Base-by-base conservation (phyloP, 2,113 vertebrate genomes). In the Edolisoma coerulescens region DNA sequence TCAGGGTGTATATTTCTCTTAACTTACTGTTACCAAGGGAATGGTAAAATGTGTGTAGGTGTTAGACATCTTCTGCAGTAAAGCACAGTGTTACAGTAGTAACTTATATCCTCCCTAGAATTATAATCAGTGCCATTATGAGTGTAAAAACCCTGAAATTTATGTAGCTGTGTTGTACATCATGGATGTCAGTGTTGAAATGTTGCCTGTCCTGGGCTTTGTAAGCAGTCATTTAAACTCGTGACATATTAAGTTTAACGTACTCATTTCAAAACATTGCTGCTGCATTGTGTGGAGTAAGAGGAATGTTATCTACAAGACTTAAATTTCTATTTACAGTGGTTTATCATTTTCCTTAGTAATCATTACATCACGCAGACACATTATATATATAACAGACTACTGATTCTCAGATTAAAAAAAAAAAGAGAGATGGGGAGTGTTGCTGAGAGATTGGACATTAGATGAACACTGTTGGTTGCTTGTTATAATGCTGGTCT, bases 221-320 rank as follows among this genome's bases (percentile, higher is more conserved):
- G 54, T 82, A 59, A 97, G 54, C 50, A 69, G n/a, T 90, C 41
- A 64, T 89, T 95, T 95, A 70, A 80, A 41, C 16, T 88, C 44
- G 30, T 44, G 32, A 26, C 8, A 22, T 86, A 70, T 61, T 56
- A 86, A 76, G 7, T 71, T 63, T 90, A 86, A 75, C 23, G 3
- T 37, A 54, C 12, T 73, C 2, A 12, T 90, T 93, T 86, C 19
- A 57, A 81, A 94, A 52, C 33, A 86, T 60, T 27, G 39, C 21
- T 4, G 6, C 27, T 89, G 82, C 65, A 30, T 41, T 76, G 42
- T 17, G 45, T 73, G 63, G 41, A 89, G 60, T 73, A 67, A 77
- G 44, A 74, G 22, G 37, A 81, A 64, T 56, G 35, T 64, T 80
- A 63, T 87, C 39, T 19, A 60, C 17, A 53, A 33, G 35, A 39